These are phyloP conservation scores for Orcinus orca DNA, from an alignment of 2,113 vertebrate species.

Conservation along the genomic window DNA sequence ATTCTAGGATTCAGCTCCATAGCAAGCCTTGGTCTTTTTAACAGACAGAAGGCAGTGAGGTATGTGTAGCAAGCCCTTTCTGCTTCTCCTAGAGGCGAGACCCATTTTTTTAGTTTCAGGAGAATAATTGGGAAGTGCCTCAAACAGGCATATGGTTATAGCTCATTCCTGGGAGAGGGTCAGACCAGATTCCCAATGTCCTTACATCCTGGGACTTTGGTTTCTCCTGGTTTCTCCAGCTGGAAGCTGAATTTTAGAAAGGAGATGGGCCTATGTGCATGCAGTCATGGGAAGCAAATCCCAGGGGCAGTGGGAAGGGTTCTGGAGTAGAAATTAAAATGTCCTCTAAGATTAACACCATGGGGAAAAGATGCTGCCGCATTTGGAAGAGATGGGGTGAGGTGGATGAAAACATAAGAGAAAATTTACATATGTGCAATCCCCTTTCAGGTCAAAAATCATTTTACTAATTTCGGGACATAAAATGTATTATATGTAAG, in stretches of 20 bases:
- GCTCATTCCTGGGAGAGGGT: neutral
- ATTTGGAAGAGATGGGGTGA: neutral
- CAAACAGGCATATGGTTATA: neutral
- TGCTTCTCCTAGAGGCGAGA: neutral
- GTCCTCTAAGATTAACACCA: neutral
- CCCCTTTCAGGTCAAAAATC: constrained; percentile 53
- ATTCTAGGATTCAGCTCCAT: neutral
- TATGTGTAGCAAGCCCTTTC: neutral
- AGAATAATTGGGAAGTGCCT: neutral
- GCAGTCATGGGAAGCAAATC: neutral
- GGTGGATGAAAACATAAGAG: neutral
- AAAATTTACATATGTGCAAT: neutral
- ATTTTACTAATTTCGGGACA: constrained; percentile 29
- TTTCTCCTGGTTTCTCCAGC: neutral
- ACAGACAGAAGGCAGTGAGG: neutral
- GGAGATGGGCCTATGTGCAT: neutral
- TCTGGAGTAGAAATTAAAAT: neutral
- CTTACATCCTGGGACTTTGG: neutral
- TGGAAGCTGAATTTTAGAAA: neutral
- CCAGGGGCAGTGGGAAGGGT: neutral
- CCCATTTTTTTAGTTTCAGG: neutral
- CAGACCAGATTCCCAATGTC: neutral
- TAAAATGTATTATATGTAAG: constrained; percentile 38
- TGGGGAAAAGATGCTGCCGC: neutral
- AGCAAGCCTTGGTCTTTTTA: neutral